A percentile compares a stretch with the other conserved stretches of the same genome.
phyloP scores from a whole-genome alignment of 2,113 vertebrate species.

The Amia ocellicauda region DNA sequence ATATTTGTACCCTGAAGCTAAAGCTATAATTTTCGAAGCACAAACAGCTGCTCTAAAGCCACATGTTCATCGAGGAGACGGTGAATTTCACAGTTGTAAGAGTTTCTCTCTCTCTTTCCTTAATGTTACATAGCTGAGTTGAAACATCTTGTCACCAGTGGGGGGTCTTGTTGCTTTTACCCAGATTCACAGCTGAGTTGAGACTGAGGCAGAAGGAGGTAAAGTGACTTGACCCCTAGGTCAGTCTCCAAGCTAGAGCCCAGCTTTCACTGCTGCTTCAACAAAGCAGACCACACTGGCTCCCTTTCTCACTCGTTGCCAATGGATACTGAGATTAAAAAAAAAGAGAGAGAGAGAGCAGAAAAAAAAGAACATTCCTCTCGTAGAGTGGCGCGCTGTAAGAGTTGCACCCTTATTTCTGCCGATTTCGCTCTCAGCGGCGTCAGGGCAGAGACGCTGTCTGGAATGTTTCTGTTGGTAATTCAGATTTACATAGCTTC shows the following conservation, averaged over 20 bases:
- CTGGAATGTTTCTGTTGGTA: background rate
- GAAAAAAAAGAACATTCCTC: too few relatives aligned
- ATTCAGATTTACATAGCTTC: slow-evolving; percentile 4
- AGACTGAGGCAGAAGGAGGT: background rate
- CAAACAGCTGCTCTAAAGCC: too few relatives aligned
- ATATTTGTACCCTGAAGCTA: too few relatives aligned
- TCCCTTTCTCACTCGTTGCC: slow-evolving; percentile 6
- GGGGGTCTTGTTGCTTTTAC: slow-evolving; percentile 23
- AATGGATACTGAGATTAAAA: slow-evolving; percentile 12
- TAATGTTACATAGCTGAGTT: slow-evolving; percentile 4
- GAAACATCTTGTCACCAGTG: slow-evolving; percentile 15
- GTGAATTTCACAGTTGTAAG: too few relatives aligned
- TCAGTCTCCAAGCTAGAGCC: background rate
- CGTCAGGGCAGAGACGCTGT: background rate
- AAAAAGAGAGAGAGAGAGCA: background rate
- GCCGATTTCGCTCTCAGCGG: background rate
- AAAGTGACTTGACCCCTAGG: slow-evolving; percentile 4
- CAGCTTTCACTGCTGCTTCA: too few relatives aligned
- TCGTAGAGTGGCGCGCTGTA: background rate
- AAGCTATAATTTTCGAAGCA: too few relatives aligned
- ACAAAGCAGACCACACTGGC: background rate
- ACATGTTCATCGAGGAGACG: too few relatives aligned
- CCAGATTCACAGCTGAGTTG: too few relatives aligned
- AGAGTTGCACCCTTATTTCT: background rate
- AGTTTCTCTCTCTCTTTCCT: too few relatives aligned